phyloP scores from a whole-genome alignment of 37 sponge, comb jelly and placozoan species.

The Cliona cf. orientalis region DNA sequence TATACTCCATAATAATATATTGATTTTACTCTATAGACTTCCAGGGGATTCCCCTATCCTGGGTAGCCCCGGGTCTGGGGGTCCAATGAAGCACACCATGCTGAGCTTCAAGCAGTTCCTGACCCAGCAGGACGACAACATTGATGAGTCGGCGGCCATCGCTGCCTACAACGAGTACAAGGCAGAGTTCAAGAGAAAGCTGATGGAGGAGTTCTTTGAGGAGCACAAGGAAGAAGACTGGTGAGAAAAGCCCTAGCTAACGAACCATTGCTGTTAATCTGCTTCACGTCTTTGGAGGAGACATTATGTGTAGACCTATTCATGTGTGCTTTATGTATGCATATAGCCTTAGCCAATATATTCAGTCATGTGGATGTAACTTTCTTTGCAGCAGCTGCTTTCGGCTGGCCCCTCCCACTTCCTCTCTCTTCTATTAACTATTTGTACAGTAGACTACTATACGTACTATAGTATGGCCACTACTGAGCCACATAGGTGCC shows the following conservation, averaged over 20 bases:
- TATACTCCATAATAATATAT: neutral
- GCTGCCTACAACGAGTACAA: conserved; percentile 91
- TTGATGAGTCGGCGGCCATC: conserved; percentile 89
- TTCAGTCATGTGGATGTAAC: too few relatives aligned
- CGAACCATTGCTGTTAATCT: too few relatives aligned
- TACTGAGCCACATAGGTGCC: too few relatives aligned
- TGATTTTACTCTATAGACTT: neutral
- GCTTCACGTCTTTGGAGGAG: too few relatives aligned
- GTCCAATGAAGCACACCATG: conserved; percentile 41
- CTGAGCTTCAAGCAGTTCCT: conserved; percentile 93
- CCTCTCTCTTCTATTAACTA: too few relatives aligned
- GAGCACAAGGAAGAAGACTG: conserved; percentile 98
- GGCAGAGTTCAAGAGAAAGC: conserved; percentile 80
- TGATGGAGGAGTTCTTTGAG: conserved; percentile 88
- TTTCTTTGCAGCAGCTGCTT: too few relatives aligned
- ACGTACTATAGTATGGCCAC: too few relatives aligned
- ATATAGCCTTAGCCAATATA: too few relatives aligned
- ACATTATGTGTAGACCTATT: too few relatives aligned
- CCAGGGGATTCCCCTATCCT: neutral
- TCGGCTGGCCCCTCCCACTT: too few relatives aligned
- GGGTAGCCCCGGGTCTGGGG: neutral
- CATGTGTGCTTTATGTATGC: too few relatives aligned
- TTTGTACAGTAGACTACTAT: too few relatives aligned
- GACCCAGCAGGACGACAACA: conserved; percentile 76
- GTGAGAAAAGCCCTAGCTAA: conserved; percentile 72